Conservation (phyloP, 2,888 invertebrate species). For the Aphidoletes aphidimyza region DNA sequence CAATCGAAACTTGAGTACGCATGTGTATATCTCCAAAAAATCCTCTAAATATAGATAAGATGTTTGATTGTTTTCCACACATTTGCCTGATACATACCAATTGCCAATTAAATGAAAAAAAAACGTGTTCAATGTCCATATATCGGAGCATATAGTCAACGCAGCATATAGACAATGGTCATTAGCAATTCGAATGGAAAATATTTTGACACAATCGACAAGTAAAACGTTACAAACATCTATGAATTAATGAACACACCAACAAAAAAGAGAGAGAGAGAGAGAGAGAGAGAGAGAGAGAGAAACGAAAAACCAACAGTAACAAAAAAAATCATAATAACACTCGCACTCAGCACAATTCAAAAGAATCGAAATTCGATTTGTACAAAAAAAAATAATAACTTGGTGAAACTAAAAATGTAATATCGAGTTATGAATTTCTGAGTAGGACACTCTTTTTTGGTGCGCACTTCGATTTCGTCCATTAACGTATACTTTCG, state of each 20-base stretch:
- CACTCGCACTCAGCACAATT: neutral
- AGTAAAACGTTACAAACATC: neutral
- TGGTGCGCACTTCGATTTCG: neutral
- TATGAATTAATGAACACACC: neutral
- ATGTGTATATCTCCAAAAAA: neutral
- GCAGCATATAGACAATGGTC: neutral
- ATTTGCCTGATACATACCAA: neutral
- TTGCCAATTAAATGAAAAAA: constrained; percentile 39
- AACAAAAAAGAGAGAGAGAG: neutral
- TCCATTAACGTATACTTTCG: neutral
- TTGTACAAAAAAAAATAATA: neutral
- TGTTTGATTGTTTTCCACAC: neutral
- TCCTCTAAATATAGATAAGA: neutral
- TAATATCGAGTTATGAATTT: neutral
- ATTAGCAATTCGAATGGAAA: constrained; percentile 21
- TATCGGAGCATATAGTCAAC: neutral
- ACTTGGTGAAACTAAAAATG: neutral
- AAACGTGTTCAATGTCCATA: neutral
- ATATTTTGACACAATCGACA: neutral
- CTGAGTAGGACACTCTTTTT: neutral
- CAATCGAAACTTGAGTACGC: neutral
- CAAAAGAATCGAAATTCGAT: constrained; percentile 10
- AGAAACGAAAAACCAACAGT: neutral
- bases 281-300: neutral
- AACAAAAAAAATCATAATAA: too few species aligned